Base-by-base conservation (phyloP, 2,888 invertebrate species). In the Cosmia trapezina region DNA sequence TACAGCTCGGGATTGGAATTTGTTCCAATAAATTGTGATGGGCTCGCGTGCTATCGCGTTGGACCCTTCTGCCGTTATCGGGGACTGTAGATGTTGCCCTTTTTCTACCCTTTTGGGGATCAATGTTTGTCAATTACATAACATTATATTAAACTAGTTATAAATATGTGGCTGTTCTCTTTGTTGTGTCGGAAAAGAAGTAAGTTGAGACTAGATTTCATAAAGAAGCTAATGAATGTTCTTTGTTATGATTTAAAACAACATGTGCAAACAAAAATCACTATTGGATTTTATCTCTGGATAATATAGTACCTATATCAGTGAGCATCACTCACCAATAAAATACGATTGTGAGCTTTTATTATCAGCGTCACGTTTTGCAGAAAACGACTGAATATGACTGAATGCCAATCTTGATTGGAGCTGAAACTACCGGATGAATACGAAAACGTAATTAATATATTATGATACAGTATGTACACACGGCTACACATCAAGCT, bases 1-100 rank as follows among this genome's bases (percentile, higher is more conserved):
- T 78, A 54, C 72, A 80, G 70, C 56, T 49, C n/a, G 59, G 59
- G 70, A 83, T 83, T 60, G 80, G 80, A 80, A 83, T 80, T 83
- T 83, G 79, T 70, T 83, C 83, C 73, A 72, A 80, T 80, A 80
- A 80, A 72, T 83, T 68, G 80, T 37, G 67, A 80, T 71, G 57
- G 76, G 59, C 70, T 78, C 54, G 60, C 57, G 33, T 33, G 53
- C 72, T 68, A 59, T 65, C 62, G 63, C 53, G 37, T 43, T 22
- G 72, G 59, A 68, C 83, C 79, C 83, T 78, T 56, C 73, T 57
- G 61, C 28, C 80, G 71, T 56, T 79, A 70, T 70, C 78, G 59
- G 17, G 51, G 56, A 53, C 79, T 54, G 57, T 33, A 59, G 51
- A 62, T 68, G 67, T 68, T 71, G 59, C 49, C 79, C 64, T 72